Percentiles rank a stretch among this genome's conserved stretches.
phyloP scores from a whole-genome alignment of 2,113 vertebrate species.

The Neodon shergylaensis region DNA sequence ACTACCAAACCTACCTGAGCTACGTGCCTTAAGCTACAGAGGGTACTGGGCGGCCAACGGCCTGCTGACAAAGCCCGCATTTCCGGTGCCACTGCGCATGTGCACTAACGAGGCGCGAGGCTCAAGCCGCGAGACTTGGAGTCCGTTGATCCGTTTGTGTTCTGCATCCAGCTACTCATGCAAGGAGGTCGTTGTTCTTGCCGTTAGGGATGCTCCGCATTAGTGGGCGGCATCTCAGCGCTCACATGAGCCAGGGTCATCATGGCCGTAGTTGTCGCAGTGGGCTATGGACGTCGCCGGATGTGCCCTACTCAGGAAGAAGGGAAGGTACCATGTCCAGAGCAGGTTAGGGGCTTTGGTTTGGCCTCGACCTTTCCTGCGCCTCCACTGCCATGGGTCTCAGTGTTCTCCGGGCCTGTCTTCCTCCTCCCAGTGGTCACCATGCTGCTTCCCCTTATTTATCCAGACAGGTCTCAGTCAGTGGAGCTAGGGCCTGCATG shows the following conservation, averaged over 20 bases:
- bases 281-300: not conserved
- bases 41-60: too few relatives aligned
- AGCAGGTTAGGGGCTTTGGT: not conserved
- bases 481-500: too few relatives aligned
- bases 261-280: not conserved
- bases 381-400: not conserved
- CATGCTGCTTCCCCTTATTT: not conserved
- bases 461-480: not conserved
- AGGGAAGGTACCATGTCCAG: not conserved
- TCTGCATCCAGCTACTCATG: not conserved
- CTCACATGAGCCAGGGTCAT: not conserved
- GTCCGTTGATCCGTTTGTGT: not conserved
- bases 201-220: not conserved
- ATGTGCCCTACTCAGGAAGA: not conserved
- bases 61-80: too few relatives aligned
- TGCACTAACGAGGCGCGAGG: not conserved
- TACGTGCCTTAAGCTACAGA: too few relatives aligned
- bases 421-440: not conserved
- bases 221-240: not conserved
- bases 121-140: too few relatives aligned
- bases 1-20: too few relatives aligned
- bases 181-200: not conserved
- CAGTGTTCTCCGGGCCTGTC: not conserved
- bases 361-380: not conserved
- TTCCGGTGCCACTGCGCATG: not conserved